These are phyloP conservation scores for Sylvietta virens DNA, from an alignment of 2,113 vertebrate species.

Conservation along the genomic window DNA sequence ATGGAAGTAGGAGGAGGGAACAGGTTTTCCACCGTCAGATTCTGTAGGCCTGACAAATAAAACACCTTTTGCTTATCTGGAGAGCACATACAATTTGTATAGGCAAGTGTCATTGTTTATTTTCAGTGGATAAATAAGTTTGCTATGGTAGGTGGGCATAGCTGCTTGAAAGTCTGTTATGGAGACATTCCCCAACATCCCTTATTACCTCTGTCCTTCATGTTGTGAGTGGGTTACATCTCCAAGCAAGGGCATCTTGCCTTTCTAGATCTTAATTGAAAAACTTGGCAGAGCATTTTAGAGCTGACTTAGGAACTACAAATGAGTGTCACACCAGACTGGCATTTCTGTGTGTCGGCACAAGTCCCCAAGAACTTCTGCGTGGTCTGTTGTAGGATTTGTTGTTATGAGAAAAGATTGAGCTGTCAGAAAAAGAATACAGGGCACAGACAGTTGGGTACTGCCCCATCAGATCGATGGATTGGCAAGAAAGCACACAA, in stretches of 20 bases:
- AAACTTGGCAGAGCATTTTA: background rate
- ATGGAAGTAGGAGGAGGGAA: background rate
- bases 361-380: background rate
- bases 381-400: background rate
- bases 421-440: background rate
- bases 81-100: background rate
- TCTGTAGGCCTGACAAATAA: background rate
- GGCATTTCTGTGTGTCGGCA: accelerated
- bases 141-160: background rate
- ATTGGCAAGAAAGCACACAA: background rate
- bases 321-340: background rate
- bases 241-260: background rate
- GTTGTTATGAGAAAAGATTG: background rate
- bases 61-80: background rate
- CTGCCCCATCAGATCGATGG: background rate
- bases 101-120: background rate
- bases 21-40: background rate
- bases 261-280: background rate
- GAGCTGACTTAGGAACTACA: background rate
- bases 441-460: background rate
- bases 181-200: background rate
- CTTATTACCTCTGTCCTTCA: background rate
- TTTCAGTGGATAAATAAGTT: background rate
- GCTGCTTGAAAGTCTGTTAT: background rate
- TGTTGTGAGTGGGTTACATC: accelerated